phyloP scores from a whole-genome alignment of 2,113 vertebrate genomes.

The Nycticryphes semicollaris region DNA sequence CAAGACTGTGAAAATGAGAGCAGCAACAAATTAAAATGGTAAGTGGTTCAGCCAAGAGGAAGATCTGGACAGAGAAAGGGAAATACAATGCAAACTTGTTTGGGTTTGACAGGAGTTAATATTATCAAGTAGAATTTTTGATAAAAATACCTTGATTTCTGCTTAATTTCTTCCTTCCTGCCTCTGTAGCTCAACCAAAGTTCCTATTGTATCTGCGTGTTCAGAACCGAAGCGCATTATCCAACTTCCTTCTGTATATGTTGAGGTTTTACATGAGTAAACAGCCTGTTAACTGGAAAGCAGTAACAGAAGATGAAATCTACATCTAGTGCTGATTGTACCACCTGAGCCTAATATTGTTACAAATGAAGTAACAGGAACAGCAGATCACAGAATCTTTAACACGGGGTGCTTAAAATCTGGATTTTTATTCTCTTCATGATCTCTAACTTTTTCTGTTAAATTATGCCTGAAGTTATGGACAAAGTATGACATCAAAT shows the following conservation, averaged over 20 bases:
- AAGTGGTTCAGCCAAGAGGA: neutral
- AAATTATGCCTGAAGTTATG: neutral
- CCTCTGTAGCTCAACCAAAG: neutral
- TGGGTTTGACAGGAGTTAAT: neutral
- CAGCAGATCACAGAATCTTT: neutral
- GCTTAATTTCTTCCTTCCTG: neutral
- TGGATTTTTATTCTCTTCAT: neutral
- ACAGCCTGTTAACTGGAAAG: neutral
- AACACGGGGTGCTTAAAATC: neutral
- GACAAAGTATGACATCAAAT: neutral
- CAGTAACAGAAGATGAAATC: neutral
- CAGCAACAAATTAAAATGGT: neutral
- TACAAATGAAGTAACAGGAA: neutral
- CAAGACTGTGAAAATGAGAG: neutral
- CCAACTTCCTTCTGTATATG: neutral
- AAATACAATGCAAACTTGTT: neutral
- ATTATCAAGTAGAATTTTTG: neutral
- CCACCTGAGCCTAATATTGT: neutral
- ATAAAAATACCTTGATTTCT: neutral
- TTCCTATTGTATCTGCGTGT: neutral
- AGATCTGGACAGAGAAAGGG: neutral
- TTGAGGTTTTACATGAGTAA: constrained; percentile 10
- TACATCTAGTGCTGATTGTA: neutral
- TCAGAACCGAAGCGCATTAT: neutral
- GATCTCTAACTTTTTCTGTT: neutral